Base-by-base conservation (phyloP, 1,140 invertebrate species). In the Marisa cornuarietis region DNA sequence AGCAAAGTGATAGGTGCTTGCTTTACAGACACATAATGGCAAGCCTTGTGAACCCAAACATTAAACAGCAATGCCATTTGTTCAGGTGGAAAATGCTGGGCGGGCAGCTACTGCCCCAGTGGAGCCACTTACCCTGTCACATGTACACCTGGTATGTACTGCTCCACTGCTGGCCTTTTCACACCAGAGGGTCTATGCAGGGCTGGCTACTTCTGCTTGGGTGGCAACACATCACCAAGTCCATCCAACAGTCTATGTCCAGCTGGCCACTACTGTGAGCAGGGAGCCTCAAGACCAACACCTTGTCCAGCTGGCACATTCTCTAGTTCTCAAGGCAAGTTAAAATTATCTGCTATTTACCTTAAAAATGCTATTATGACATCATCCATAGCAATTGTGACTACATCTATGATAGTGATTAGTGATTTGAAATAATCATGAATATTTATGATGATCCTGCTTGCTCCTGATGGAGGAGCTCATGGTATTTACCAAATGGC, bases 291-390 rank as follows among this genome's bases (percentile, higher is more conserved):
- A 22, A 86, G 86, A 14, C 87, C 89, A 2, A 84, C 83, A 14
- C 85, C 87, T 7, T 90, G 89, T 79, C 88, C 89, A 68, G 83
- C 88, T 14, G 88, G 88, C 13, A 87, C 87, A 13, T 85, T 87
- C 78, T 88, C 86, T 16, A 81, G 83, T 78, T 84, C 82, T 16
- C 72, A 58, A 1, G 85, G 78, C 73, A 66, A 24, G 62, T 52
- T 62, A 26, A 26, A 71, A 9, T 22, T 72, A n/a, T 31, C 11
- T 16, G 20, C 16, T 42, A n/a, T 72, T 72, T 72, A 26, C 9
- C 20, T 31, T 5, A 72, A 42, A 72, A 14, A 42, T 14, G 22
- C 31, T 5, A 11, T 72, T 26, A 72, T 26, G 10, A 31, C 22
- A n/a, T 42, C 22, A 72, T 68, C 65, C 22, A 31, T 6, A 68